phyloP scores from a whole-genome alignment of 2,113 vertebrate species.

The Phalacrocorax brasilianus region DNA sequence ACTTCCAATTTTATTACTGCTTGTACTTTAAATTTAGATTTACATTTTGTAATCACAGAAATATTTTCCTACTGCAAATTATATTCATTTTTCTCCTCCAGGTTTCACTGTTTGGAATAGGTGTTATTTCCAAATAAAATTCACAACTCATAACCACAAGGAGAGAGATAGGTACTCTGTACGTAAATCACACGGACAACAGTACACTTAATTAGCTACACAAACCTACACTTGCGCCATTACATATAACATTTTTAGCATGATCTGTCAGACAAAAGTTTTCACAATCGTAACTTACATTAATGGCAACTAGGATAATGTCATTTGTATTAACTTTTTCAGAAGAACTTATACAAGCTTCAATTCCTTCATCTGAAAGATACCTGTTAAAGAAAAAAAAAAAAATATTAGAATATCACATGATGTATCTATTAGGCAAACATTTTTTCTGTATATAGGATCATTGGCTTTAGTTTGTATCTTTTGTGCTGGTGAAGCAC shows the following conservation, averaged over 20 bases:
- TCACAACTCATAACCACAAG: neutral
- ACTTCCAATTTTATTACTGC: neutral
- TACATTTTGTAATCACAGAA: neutral
- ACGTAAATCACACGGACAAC: neutral
- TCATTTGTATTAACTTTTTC: conserved; percentile 84
- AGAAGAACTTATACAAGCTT: conserved; percentile 84
- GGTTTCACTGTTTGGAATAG: neutral
- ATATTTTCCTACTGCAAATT: neutral
- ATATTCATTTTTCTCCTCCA: neutral
- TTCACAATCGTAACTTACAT: conserved; percentile 83
- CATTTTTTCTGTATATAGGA: neutral
- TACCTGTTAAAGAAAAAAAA: conserved; percentile 80
- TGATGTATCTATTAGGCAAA: neutral
- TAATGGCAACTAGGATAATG: conserved; percentile 89
- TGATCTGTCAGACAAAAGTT: neutral
- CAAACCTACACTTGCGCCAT: neutral
- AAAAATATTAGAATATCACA: neutral
- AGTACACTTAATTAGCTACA: neutral
- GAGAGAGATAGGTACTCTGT: neutral
- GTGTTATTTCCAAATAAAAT: neutral
- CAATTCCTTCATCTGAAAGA: conserved; percentile 94
- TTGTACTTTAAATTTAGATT: neutral
- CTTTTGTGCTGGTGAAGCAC: neutral
- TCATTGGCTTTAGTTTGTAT: neutral
- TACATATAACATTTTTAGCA: neutral